Evolutionary conservation across 2,888 invertebrate species (phyloP), one percentile per base, ranked within the genome.

Genomic region (Sclerodermus sp.): DNA sequence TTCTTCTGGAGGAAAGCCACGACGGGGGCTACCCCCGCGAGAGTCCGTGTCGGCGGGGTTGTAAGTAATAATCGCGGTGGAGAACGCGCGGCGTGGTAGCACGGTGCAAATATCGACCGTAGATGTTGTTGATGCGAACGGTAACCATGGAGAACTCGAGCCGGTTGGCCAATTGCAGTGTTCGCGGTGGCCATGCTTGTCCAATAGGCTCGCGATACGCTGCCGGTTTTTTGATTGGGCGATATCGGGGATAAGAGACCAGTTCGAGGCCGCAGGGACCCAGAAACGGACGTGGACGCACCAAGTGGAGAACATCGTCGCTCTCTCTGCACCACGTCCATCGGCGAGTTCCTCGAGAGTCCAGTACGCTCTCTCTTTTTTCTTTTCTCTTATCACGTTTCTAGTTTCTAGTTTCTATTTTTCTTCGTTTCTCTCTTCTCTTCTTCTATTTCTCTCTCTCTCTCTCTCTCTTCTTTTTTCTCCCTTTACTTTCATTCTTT

Each of bases 141-240:
- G 77, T 77, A 74, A 75, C 76, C 75, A 68, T 50, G 71, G 74
- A 71, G 70, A 64, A 77, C 76, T 62, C 51, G 57, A 42, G 42
- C 58, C 54, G 34, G 54, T 66, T 65, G 71, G 66, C 77, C 77
- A 77, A 77, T 77, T 68, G 68, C 60, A 62, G 60, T 58, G 56
- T 60, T 66, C 64, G 68, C 61, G 72, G 76, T 75, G 77, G 70
- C 71, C 71, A 59, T 63, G 47, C 47, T 53, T 62, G 62, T 60
- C 75, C 77, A 74, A 75, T 74, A 66, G 63, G 56, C 49, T 58
- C 42, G 34, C 59, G 57, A 56, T 58, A 55, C 54, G 62, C 68
- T 67, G 65, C 60, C 68, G 70, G 70, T 72, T 72, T 69, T 74
- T 73, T 75, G 74, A 77, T 77, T 76, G 77, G 77, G 62, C 71